Evolutionary conservation across 64 coral and sea anemone genomes (phyloP).

Genomic region (Dendrophyllia cribrosa): DNA sequence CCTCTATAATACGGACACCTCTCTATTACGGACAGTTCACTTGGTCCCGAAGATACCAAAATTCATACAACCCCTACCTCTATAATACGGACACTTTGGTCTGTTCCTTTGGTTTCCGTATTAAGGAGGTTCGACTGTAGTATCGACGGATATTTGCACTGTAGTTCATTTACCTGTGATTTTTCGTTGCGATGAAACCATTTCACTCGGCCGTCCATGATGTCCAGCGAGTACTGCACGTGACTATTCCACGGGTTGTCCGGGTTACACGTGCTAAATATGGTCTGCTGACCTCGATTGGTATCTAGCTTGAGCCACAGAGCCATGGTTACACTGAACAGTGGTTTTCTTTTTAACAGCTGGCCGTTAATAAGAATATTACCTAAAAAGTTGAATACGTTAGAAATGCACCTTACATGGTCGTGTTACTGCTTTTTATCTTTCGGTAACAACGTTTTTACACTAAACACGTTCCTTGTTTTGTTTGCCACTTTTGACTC

Average conservation of each 20-base stretch:
- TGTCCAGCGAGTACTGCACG: conserved; percentile 80
- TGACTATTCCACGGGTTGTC: conserved; percentile 68
- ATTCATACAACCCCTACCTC: too few relatives aligned
- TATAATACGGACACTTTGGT: too few relatives aligned
- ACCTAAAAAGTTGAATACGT: conserved; percentile 45
- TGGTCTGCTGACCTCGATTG: conserved; percentile 87
- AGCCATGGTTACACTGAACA: conserved; percentile 87
- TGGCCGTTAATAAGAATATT: conserved; percentile 79
- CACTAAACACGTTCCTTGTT: too few relatives aligned
- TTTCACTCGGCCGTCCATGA: conserved; percentile 83
- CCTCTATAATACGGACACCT: too few relatives aligned
- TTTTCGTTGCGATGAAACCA: conserved; percentile 96
- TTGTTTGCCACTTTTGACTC: neutral
- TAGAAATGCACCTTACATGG: neutral
- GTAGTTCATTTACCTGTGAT: conserved; percentile 51
- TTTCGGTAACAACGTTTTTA: too few relatives aligned
- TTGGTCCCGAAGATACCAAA: too few relatives aligned
- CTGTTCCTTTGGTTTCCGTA: too few relatives aligned
- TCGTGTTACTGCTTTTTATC: too few relatives aligned
- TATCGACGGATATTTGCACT: too few relatives aligned
- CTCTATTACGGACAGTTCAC: too few relatives aligned
- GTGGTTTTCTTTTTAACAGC: conserved; percentile 66
- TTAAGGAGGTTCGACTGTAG: too few relatives aligned
- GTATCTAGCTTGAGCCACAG: conserved; percentile 92
- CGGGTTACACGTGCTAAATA: conserved; percentile 95